phyloP scores from a whole-genome alignment of 1,140 invertebrate genomes.

The Wiebesia pumilae region DNA sequence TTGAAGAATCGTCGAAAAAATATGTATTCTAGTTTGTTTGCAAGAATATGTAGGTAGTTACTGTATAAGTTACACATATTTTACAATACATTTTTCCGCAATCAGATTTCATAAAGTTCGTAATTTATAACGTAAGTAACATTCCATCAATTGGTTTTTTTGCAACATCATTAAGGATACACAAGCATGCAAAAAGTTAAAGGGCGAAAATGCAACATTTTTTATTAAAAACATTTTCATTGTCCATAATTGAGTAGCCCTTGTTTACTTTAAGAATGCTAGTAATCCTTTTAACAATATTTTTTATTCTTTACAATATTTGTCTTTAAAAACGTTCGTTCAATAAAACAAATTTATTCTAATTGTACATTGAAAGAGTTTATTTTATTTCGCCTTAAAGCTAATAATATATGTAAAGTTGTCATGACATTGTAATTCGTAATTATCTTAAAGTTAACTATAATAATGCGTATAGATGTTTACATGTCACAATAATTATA shows the following conservation, averaged over 20 bases:
- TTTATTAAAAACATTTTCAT: slow-evolving; percentile 25
- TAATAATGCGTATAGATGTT: slow-evolving; percentile 25
- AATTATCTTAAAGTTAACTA: slow-evolving; percentile 20
- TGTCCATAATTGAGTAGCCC: slow-evolving; percentile 10
- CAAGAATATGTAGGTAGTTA: slow-evolving; percentile 46
- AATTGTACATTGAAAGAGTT: slow-evolving; percentile 34
- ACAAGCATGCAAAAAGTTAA: slow-evolving; percentile 41
- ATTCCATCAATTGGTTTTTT: slow-evolving; percentile 38
- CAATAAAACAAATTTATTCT: slow-evolving; percentile 49
- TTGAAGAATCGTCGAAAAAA: slow-evolving; percentile 29
- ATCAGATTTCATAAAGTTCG: slow-evolving; percentile 40
- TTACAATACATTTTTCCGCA: slow-evolving; percentile 46
- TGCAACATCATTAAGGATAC: slow-evolving; percentile 36
- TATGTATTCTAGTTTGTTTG: slow-evolving; percentile 20
- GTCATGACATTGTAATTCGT: slow-evolving; percentile 25
- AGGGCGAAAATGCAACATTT: background rate
- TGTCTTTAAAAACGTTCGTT: slow-evolving; percentile 30
- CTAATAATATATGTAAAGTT: slow-evolving; percentile 49
- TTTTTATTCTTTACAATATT: slow-evolving; percentile 44
- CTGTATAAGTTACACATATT: slow-evolving; percentile 46
- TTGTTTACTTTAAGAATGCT: slow-evolving; percentile 44
- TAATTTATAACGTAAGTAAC: slow-evolving; percentile 47
- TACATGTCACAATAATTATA: slow-evolving; percentile 42
- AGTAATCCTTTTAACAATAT: slow-evolving; percentile 41
- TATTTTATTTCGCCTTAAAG: slow-evolving; percentile 39